A percentile compares a stretch with the other conserved stretches of the same genome.
phyloP scores from a whole-genome alignment of 2,888 invertebrate species.

The Minunthozetes semirufus region DNA sequence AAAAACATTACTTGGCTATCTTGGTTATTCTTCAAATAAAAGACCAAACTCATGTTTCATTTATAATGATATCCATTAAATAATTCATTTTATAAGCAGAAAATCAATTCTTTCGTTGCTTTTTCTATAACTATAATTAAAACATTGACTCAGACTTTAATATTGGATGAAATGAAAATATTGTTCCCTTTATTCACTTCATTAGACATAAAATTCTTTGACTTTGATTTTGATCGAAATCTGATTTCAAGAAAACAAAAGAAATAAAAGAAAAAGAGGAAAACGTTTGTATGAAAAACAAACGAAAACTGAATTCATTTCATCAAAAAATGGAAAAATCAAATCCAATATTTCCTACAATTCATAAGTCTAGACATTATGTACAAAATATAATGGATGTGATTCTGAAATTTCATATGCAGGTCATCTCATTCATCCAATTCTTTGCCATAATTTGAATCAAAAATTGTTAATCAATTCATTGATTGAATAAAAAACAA shows the following conservation, averaged over 20 bases:
- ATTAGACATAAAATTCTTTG: background rate
- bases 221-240: background rate
- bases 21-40: too few species aligned
- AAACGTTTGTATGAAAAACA: background rate
- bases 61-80: background rate
- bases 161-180: background rate
- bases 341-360: too few species aligned
- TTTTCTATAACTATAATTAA: background rate
- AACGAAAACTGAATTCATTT: background rate
- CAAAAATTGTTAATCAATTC: too few species aligned
- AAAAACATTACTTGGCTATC: too few species aligned
- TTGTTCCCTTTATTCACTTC: background rate
- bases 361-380: too few species aligned
- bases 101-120: background rate
- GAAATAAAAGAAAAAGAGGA: background rate
- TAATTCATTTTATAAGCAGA: background rate
- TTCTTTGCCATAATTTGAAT: too few species aligned
- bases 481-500: too few species aligned
- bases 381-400: too few species aligned
- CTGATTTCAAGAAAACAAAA: background rate
- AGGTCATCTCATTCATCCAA: too few species aligned
- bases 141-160: slow-evolving; percentile 4
- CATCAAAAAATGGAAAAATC: too few species aligned
- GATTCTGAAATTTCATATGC: too few species aligned
- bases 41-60: too few species aligned